These are phyloP conservation scores for Platanista minor DNA, from an alignment of 2,113 vertebrate species.

Conservation along the genomic window DNA sequence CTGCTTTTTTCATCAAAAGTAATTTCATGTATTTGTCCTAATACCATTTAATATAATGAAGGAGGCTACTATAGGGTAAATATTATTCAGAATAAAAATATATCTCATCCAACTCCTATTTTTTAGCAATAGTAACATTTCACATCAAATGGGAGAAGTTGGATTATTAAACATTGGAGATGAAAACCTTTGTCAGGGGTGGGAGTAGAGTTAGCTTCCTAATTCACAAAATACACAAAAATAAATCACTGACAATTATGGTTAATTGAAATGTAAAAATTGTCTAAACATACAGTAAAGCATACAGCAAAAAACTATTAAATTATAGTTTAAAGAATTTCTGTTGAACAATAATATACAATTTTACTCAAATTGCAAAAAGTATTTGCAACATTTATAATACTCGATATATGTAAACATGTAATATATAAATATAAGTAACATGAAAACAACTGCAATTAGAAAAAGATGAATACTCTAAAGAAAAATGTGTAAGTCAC, in stretches of 20 bases:
- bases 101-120: neutral
- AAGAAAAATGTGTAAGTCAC: neutral
- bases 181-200: neutral
- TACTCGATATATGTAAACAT: neutral
- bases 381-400: neutral
- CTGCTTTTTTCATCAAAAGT: neutral
- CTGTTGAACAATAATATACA: neutral
- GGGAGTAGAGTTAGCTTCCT: neutral
- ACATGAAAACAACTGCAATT: neutral
- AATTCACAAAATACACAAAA: neutral
- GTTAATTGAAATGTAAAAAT: neutral
- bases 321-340: neutral
- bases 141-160: neutral
- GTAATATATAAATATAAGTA: neutral
- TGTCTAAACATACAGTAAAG: neutral
- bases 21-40: neutral
- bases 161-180: neutral
- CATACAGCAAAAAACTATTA: neutral
- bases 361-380: neutral
- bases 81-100: neutral
- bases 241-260: neutral
- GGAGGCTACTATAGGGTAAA: neutral
- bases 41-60: neutral
- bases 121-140: neutral
- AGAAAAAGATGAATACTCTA: neutral